These are phyloP conservation scores for Reticulitermes lucifugus DNA, from an alignment of 2,888 invertebrate species.

Conservation along the genomic window DNA sequence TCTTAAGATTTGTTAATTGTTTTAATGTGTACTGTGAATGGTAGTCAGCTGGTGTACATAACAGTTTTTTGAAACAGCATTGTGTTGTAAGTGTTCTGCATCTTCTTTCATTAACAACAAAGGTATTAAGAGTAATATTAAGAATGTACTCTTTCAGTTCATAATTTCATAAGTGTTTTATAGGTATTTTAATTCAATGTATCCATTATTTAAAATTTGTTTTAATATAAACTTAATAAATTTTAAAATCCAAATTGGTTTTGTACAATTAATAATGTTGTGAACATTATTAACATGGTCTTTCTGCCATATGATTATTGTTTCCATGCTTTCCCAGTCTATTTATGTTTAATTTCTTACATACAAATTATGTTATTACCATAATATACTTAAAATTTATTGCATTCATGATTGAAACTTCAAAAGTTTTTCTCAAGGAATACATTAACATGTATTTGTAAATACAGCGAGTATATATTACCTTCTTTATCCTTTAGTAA, in stretches of 20 bases:
- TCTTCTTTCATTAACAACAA: background rate
- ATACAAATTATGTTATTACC: background rate
- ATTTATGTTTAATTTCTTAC: background rate
- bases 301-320: background rate
- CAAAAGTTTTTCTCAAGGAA: background rate
- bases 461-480: slow-evolving; percentile 26
- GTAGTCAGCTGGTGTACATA: background rate
- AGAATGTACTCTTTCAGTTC: background rate
- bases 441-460: slow-evolving; percentile 1
- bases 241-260: background rate
- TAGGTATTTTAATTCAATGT: background rate
- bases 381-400: slow-evolving; percentile 11
- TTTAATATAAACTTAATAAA: no score
- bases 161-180: background rate
- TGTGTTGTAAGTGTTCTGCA: background rate
- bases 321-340: background rate
- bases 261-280: background rate
- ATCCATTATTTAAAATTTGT: background rate
- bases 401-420: background rate
- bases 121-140: background rate
- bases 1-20: no score
- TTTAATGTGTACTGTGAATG: no score
- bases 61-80: background rate
- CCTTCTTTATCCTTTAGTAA: background rate
- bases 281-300: background rate